Evolutionary conservation across 2,113 vertebrate genomes (phyloP), one percentile per base, ranked within the genome.

Genomic region (Boulengerochromis microlepis): DNA sequence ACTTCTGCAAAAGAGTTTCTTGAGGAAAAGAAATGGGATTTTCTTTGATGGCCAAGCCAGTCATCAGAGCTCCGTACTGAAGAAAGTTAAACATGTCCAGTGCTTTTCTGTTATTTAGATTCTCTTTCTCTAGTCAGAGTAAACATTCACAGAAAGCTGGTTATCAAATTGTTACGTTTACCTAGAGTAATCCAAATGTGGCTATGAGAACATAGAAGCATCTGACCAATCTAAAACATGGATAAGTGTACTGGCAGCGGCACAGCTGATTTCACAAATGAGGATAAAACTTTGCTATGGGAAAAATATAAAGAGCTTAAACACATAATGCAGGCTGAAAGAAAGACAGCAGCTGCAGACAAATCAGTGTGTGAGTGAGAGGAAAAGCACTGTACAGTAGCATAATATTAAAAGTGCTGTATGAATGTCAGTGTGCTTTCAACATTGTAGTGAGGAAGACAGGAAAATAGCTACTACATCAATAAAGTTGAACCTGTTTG

Each of bases 31-130:
- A 71, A 74, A 74, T 45, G 66, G 38, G 38, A 42, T 16, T 42
- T 45, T 71, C 38, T 71, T 71, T 24, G 13, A 12, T 71, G 38
- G 66, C 66, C 9, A 71, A 71, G 66, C n/a, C 38, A 71, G n/a
- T 42, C 66, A n/a, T 19, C 50, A 19, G 50, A n/a, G 47, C 15
- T 16, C 47, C 4, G 47, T 50, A 50, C 47, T 15, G n/a, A 24
- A 42, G 35, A 71, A 71, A 6, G 66, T 71, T 24, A 40, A 71
- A 71, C 5, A 24, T 1, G 42, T 10, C 66, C 12, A 40, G 12
- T 71, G 35, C 5, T 38, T 42, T 24, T 71, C 35, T 42, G 5
- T 42, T 3, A 69, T 69, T 40, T 40, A 40, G 64, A 40, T 40
- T 69, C 64, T 38, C 64, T 40, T 69, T 40, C 66, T 15, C 66